These are phyloP conservation scores for Sylvia borin DNA, from an alignment of 2,797 vertebrate species.

Conservation along the genomic window DNA sequence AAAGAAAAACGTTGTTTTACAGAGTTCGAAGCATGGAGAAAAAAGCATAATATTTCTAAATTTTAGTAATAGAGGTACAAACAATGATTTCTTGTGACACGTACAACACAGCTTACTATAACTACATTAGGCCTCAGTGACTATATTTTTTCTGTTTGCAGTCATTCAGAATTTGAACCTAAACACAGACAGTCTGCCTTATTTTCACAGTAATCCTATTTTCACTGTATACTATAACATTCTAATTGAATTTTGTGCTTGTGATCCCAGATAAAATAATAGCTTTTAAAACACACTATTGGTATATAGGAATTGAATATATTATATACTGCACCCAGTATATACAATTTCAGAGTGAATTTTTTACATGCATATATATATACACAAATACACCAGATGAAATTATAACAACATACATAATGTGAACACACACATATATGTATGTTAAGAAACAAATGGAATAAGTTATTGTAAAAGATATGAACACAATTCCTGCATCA, in stretches of 20 bases:
- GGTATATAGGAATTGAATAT: not conserved
- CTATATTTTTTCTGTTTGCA: not conserved
- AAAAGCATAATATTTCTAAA: not conserved
- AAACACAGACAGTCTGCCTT: not conserved
- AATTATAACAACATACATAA: not conserved
- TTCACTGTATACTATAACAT: not conserved
- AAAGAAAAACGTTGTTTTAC: not conserved
- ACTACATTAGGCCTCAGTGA: not conserved
- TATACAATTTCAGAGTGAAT: not conserved
- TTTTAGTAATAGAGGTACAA: not conserved
- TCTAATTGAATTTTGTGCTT: not conserved
- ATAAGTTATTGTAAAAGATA: not conserved
- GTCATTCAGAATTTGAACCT: not conserved
- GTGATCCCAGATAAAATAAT: not conserved
- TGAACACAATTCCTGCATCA: not conserved
- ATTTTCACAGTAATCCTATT: not conserved
- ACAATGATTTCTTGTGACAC: not conserved
- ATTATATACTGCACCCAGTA: not conserved
- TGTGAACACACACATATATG: rapidly evolving
- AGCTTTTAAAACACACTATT: not conserved
- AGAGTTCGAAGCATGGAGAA: not conserved
- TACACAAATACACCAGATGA: not conserved
- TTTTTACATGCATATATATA: not conserved
- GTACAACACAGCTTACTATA: not conserved
- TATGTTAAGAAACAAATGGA: not conserved